Evolutionary conservation across 1,140 invertebrate species (phyloP), one percentile per base, ranked within the genome.

Genomic region (Drosophila oshimai): DNA sequence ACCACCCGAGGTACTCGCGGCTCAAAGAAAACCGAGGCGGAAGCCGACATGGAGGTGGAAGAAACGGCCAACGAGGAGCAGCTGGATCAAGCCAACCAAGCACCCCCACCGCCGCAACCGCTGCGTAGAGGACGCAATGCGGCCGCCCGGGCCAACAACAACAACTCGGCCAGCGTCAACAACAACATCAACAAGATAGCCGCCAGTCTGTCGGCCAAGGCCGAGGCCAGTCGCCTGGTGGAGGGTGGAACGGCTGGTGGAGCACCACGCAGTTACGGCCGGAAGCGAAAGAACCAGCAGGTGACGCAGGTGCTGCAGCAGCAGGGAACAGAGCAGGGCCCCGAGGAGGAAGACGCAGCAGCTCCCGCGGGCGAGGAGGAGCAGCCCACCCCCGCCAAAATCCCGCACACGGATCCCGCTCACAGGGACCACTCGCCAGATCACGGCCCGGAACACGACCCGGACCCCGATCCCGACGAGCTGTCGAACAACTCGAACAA

Each of bases 131-230:
- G 89, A 4, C 86, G 89, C 5, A 62, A 37, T 13, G 51, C 76
- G 2, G 54, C 73, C 2, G 55, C 71, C 0, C 88, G 89, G 4
- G 73, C 75, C 5, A 72, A 75, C 31, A 90, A 86, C 47, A 90
- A 86, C 20, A 83, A 83, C 31, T 34, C 50, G 39, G 69, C 73
- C 4, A 89, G 55, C 71, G 81, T 46, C 3, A 89, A 88, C 22
- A 90, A 90, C 47, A 90, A 90, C 44, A 90, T 90, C 7, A 90
- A 89, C 26, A 90, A 90, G 44, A 90, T 90, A 9, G 89, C 84
- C 0, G 89, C 84, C 17, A 90, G 28, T 60, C 18, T 90, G 13
- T 89, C 84, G 10, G 89, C 89, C 29, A 90, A 90, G 18, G 89
- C 89, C 13, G 81, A 84, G 33, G 86, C 87, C 15, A 77, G 62